Evolutionary conservation across 2,797 vertebrate genomes (phyloP), one percentile per base, ranked within the genome.

Genomic region (Apogon hyalosoma): DNA sequence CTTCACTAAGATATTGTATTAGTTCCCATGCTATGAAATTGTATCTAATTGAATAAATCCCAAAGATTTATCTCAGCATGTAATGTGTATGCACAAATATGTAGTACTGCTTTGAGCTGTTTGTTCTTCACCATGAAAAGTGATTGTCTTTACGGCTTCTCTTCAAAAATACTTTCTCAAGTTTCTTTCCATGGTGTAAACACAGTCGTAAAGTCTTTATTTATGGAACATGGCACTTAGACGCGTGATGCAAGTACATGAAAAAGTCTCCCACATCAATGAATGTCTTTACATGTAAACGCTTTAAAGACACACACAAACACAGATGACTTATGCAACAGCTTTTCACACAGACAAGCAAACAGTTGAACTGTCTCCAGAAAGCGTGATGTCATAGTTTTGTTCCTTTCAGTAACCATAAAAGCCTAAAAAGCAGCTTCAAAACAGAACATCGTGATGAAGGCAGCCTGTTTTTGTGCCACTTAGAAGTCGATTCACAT

Each of bases 341-440:
- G 52, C 31, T 28, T 63, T 59, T 51, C 40, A 6, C 24, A 4
- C 12, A 61, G 13, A 41, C 13, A 46, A 63, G 40, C 51, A 63
- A 75, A 36, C 36, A 60, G 48, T 63, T 38, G 41, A 50, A 21
- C 45, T 52, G 46, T 50, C 69, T 55, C n/a, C 18, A 70, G 59
- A 79, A 67, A 47, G 12, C 9, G 21, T 60, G 51, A 78, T 14
- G 1, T 72, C 49, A 72, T 14, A 19, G 42, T 58, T 33, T 42
- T 61, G 24, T 57, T 79, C 36, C 64, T 62, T 73, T 75, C 40
- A 53, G 16, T 38, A 68, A 79, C 63, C 7, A 67, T 43, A 59
- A 70, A 81, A 33, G 46, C 48, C 50, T 62, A 14, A 69, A 62
- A 69, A 46, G 43, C 11, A 1, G 42, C 67, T 66, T 83, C 33